Conservation (phyloP, 2,113 vertebrate species). For the Drymodes brunneopygia region DNA sequence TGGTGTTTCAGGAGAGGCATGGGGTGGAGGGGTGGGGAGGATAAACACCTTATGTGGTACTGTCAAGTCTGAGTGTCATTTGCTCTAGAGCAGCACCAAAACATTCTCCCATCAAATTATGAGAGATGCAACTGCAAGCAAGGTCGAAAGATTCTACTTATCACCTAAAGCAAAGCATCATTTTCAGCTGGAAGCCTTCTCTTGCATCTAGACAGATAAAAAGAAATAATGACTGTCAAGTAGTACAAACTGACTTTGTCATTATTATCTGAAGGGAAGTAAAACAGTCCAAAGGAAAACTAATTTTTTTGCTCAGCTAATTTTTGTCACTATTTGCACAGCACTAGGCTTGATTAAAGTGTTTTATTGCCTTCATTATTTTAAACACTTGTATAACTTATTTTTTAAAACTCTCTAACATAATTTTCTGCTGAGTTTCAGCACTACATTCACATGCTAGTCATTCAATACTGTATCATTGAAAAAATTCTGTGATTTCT, state of each 20-base stretch:
- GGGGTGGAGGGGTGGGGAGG: fast-evolving
- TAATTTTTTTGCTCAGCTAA: neutral
- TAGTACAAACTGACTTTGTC: neutral
- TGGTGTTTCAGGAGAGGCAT: neutral
- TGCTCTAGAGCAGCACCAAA: neutral
- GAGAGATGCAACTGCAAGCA: neutral
- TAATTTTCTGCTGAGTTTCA: neutral
- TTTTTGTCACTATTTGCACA: neutral
- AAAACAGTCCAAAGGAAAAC: neutral
- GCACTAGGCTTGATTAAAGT: neutral
- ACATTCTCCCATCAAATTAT: neutral
- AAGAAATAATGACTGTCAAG: neutral
- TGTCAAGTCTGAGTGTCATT: neutral
- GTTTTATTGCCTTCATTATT: neutral
- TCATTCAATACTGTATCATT: neutral
- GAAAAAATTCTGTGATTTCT: neutral
- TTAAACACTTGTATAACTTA: neutral
- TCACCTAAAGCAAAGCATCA: neutral
- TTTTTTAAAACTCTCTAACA: neutral
- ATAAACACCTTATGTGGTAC: too few relatives aligned
- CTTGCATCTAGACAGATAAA: neutral
- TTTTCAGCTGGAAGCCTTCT: neutral
- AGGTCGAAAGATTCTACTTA: neutral
- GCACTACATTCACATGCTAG: neutral
- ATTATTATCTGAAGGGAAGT: neutral